These are phyloP conservation scores for Girardinus metallicus DNA, from an alignment of 2,797 vertebrate species.

Conservation along the genomic window DNA sequence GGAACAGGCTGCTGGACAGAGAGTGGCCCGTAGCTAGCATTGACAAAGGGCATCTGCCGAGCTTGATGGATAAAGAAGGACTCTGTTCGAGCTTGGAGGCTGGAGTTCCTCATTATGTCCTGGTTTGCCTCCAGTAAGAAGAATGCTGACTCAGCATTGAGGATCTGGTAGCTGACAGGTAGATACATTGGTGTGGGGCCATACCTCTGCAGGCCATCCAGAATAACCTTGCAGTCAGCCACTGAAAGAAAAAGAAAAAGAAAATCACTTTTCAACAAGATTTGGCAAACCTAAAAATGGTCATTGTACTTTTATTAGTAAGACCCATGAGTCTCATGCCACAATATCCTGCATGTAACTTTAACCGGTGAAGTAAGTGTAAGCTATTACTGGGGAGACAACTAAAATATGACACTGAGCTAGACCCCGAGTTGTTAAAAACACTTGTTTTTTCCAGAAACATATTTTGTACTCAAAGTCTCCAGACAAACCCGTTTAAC, in stretches of 20 bases:
- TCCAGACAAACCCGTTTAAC: too few species aligned
- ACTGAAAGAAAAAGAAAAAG: constrained; percentile 76
- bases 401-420: not conserved
- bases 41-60: constrained; percentile 83
- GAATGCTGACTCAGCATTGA: constrained; percentile 86
- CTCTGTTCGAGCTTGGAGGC: constrained; percentile 88
- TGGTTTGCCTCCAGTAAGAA: constrained; percentile 90
- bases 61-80: constrained; percentile 91
- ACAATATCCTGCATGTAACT: not conserved
- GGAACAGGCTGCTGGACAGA: constrained; percentile 86
- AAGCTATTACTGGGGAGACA: not conserved
- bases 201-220: constrained; percentile 85
- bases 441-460: too few species aligned
- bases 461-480: too few species aligned
- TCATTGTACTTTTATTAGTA: constrained; percentile 2
- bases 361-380: not conserved
- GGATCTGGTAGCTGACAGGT: constrained; percentile 89
- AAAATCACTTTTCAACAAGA: constrained; percentile 17
- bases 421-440: not conserved
- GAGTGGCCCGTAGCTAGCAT: constrained; percentile 91
- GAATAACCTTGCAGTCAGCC: constrained; percentile 80
- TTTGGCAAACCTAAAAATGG: constrained; percentile 3
- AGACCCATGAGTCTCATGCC: not conserved
- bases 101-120: constrained; percentile 91
- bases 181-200: constrained; percentile 89